Conservation (phyloP, 2,797 vertebrate species). For the Eupleurogrammus muticus region DNA sequence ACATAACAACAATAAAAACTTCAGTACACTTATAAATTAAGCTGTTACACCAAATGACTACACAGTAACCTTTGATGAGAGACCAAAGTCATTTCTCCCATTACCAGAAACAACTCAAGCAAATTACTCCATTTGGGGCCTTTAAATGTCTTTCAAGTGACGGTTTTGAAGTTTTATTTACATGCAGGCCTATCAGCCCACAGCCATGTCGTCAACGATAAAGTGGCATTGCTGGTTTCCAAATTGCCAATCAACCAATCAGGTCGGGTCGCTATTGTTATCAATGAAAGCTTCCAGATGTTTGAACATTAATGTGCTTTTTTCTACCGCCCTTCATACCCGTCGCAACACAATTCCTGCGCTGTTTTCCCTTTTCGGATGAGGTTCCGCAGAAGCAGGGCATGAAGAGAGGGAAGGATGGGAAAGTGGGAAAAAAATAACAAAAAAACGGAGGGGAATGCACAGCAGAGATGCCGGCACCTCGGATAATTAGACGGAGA, state of each 20-base stretch:
- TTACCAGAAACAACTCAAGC: slow-evolving; percentile 17
- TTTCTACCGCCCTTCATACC: neutral
- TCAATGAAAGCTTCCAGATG: neutral
- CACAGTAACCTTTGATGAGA: slow-evolving; percentile 52
- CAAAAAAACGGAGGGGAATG: slow-evolving; percentile 21
- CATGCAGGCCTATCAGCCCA: neutral
- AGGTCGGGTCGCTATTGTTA: neutral
- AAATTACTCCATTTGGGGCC: slow-evolving; percentile 3
- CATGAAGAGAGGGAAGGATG: neutral
- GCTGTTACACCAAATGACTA: slow-evolving; percentile 51
- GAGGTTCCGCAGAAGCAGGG: slow-evolving; percentile 25
- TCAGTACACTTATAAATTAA: slow-evolving; percentile 51
- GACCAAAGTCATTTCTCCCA: slow-evolving; percentile 42
- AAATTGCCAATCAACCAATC: neutral
- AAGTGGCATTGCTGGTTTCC: neutral
- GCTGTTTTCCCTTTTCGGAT: slow-evolving; percentile 13
- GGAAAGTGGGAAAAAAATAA: neutral
- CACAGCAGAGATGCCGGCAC: slow-evolving; percentile 41
- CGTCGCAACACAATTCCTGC: neutral
- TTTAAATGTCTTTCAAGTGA: slow-evolving; percentile 24
- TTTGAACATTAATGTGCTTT: slow-evolving; percentile 1
- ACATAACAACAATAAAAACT: slow-evolving; percentile 67
- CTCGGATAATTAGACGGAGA: slow-evolving; percentile 57
- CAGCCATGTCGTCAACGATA: neutral
- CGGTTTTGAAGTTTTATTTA: slow-evolving; percentile 8